Evolutionary conservation across 2,888 invertebrate species (phyloP).

Genomic region (Pseudococcus viburni): DNA sequence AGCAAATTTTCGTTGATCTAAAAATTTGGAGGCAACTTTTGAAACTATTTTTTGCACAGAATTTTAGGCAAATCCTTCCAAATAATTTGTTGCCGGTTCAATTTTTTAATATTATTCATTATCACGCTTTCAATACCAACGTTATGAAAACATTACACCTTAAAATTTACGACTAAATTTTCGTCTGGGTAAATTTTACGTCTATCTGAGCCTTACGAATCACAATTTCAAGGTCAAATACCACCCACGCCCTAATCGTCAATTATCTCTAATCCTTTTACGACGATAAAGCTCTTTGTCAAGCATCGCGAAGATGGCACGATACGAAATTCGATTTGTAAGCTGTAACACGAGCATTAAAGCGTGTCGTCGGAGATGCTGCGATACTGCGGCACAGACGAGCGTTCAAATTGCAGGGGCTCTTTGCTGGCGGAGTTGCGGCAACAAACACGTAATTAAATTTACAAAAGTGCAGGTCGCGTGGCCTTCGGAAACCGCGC

Average conservation of each 20-base stretch:
- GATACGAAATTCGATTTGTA: constrained; percentile 56
- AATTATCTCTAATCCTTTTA: neutral
- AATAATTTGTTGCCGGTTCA: too few species aligned
- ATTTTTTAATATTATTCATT: too few species aligned
- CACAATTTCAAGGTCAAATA: too few species aligned
- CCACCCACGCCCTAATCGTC: neutral
- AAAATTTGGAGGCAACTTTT: too few species aligned
- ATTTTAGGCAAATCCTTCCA: too few species aligned
- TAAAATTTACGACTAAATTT: too few species aligned
- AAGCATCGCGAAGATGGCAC: neutral
- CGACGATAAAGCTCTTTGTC: neutral
- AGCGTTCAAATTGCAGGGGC: neutral
- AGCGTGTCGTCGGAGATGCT: constrained; percentile 40
- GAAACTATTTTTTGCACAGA: too few species aligned
- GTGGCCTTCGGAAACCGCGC: constrained; percentile 62
- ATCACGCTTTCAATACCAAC: too few species aligned
- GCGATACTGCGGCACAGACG: constrained; percentile 9
- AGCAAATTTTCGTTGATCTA: too few species aligned
- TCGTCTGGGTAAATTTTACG: too few species aligned
- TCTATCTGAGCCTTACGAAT: neutral
- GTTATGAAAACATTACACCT: too few species aligned
- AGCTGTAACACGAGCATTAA: neutral
- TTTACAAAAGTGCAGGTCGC: constrained; percentile 65
- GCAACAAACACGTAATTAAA: constrained; percentile 56
- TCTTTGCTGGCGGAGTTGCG: neutral